Percentiles rank a stretch among this genome's conserved stretches.
phyloP scores from a whole-genome alignment of 2,888 invertebrate species.

The Serrognathus titanus region DNA sequence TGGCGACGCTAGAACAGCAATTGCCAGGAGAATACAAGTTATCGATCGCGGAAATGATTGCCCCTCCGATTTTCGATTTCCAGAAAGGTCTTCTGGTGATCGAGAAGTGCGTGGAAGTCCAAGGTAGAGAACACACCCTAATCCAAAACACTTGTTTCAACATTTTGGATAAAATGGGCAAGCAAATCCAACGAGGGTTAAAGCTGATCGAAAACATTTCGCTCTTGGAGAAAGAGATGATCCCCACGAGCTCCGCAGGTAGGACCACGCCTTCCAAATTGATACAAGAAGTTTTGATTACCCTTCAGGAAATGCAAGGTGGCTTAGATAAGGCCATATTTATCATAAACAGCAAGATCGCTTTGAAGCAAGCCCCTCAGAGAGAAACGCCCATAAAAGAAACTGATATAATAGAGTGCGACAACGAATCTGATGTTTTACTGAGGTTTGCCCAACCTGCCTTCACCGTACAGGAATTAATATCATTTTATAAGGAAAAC shows the following conservation, averaged over 20 bases:
- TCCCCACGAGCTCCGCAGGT: conserved; percentile 40
- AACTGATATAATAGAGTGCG: conserved; percentile 31
- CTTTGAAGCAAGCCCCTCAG: conserved; percentile 19
- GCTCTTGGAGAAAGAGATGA: conserved; percentile 48
- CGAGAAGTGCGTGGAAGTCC: conserved; percentile 66
- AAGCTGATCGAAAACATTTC: conserved; percentile 54
- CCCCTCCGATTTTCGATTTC: conserved; percentile 59
- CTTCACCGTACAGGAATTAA: conserved; percentile 48
- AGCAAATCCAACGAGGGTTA: conserved; percentile 55
- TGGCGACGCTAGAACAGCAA: conserved; percentile 52
- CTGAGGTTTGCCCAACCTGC: conserved; percentile 46
- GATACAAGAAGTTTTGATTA: conserved; percentile 52
- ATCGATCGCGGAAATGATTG: conserved; percentile 56
- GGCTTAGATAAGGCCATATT: conserved; percentile 49
- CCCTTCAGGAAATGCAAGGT: conserved; percentile 58
- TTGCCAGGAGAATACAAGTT: conserved; percentile 48
- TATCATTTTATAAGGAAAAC: conserved; percentile 36
- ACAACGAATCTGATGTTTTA: conserved; percentile 36
- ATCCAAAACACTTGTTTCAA: conserved; percentile 67
- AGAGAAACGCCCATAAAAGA: conserved; percentile 17
- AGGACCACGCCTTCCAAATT: conserved; percentile 46
- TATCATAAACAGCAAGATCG: conserved; percentile 26
- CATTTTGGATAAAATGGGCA: conserved; percentile 60
- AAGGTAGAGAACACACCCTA: conserved; percentile 63
- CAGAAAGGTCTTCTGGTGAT: conserved; percentile 64